These are phyloP conservation scores for Pachliopta kotzebuea DNA, from an alignment of 2,888 invertebrate genomes.

Conservation along the genomic window DNA sequence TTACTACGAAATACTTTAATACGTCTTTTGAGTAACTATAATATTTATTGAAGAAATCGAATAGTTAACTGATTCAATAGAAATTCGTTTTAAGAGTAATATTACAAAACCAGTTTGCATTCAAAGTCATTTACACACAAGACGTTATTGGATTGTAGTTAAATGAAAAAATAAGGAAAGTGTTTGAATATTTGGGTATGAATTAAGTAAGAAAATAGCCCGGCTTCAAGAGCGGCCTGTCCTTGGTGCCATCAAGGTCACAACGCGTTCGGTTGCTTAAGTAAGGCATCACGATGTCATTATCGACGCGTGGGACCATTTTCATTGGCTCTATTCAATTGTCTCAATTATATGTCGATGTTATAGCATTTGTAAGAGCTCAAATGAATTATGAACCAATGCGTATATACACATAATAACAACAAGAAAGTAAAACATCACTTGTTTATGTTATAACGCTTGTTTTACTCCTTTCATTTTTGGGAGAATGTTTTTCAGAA, in stretches of 20 bases:
- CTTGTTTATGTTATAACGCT: not conserved
- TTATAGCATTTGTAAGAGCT: constrained; percentile 4
- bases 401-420: not conserved
- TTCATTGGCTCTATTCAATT: constrained; percentile 26
- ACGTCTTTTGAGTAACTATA: not conserved
- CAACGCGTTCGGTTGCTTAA: constrained; percentile 15
- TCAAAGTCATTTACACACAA: not conserved
- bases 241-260: constrained; percentile 27
- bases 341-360: constrained; percentile 7
- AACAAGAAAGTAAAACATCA: not conserved
- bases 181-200: not conserved
- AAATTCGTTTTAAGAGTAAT: not conserved
- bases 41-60: not conserved
- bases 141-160: not conserved
- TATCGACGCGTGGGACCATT: constrained; percentile 26
- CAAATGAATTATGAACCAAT: constrained; percentile 2
- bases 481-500: not conserved
- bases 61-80: not conserved
- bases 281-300: constrained; percentile 25
- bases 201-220: constrained; percentile 1
- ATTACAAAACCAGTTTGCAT: not conserved
- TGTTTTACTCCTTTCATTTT: not conserved
- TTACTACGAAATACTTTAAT: too few relatives aligned
- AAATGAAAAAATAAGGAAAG: not conserved
- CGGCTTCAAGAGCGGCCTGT: constrained; percentile 20